Percentiles rank a stretch among this genome's conserved stretches.
Conservation (phyloP, 2,888 invertebrate genomes). For the Pollenia amentaria region DNA sequence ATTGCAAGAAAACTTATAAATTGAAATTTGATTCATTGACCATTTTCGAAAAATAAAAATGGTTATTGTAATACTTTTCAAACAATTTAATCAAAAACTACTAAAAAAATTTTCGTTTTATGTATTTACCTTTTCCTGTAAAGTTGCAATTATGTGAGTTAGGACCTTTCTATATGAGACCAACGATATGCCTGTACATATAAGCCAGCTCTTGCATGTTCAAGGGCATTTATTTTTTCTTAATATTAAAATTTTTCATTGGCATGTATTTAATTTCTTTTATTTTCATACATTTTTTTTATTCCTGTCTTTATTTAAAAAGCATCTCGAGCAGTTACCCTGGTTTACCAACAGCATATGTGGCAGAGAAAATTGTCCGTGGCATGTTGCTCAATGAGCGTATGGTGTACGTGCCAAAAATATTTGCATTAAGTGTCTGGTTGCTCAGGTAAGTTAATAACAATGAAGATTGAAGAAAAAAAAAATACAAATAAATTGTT, state of each 20-base stretch:
- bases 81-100: too few relatives aligned
- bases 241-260: constrained; percentile 15
- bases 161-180: too few relatives aligned
- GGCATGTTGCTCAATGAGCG: constrained; percentile 82
- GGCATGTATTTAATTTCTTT: constrained; percentile 2
- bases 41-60: too few relatives aligned
- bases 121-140: too few relatives aligned
- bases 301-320: constrained; percentile 33
- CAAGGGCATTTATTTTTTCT: constrained; percentile 18
- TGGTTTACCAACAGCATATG: constrained; percentile 82
- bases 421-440: constrained; percentile 83
- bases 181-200: not conserved
- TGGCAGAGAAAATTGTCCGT: constrained; percentile 82
- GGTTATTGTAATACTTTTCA: too few relatives aligned
- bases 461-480: constrained; percentile 41
- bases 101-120: too few relatives aligned
- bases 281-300: constrained; percentile 27
- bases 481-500: constrained; percentile 13
- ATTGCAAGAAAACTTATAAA: too few relatives aligned
- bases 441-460: constrained; percentile 80
- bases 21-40: too few relatives aligned
- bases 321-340: constrained; percentile 83
- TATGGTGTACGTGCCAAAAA: constrained; percentile 83
- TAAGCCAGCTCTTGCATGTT: not conserved
- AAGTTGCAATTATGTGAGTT: too few relatives aligned